Evolutionary conservation across 1,140 invertebrate genomes (phyloP).

Genomic region (Pseudomyrmex cubaensis): DNA sequence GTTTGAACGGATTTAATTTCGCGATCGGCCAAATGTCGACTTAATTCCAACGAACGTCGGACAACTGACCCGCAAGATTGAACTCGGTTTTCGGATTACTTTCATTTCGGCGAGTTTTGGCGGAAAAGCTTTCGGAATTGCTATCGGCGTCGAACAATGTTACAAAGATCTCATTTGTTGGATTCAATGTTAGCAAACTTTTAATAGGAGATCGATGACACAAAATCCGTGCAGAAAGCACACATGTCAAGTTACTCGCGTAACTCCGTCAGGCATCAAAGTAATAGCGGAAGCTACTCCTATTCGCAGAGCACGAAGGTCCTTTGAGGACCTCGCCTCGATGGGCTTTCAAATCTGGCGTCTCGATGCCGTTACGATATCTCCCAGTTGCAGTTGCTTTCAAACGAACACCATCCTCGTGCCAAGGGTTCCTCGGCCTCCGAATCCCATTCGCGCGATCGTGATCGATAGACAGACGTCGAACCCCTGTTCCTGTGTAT

Average conservation of each 20-base stretch:
- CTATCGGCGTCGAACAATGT: too few relatives aligned
- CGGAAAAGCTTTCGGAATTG: not conserved
- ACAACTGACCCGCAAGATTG: not conserved
- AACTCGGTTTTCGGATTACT: constrained; percentile 1
- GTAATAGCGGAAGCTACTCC: not conserved
- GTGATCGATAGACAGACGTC: constrained; percentile 52
- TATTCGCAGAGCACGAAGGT: constrained; percentile 21
- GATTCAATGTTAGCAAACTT: not conserved
- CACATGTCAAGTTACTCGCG: not conserved
- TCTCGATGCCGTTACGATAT: constrained; percentile 52
- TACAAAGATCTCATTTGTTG: too few relatives aligned
- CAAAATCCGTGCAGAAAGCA: not conserved
- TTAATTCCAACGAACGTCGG: constrained; percentile 14
- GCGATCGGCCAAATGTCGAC: constrained; percentile 34
- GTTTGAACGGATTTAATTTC: constrained; percentile 47
- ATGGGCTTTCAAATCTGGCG: constrained; percentile 43
- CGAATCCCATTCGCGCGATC: constrained; percentile 42
- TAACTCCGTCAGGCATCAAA: constrained; percentile 8
- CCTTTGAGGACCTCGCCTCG: constrained; percentile 40
- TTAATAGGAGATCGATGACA: not conserved
- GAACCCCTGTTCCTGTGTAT: constrained; percentile 16
- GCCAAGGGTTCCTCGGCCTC: constrained; percentile 24
- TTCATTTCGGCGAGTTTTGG: not conserved
- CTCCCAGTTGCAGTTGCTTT: constrained; percentile 56
- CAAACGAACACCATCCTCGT: constrained; percentile 45